Conservation (phyloP, 1,140 invertebrate species). For the Caenorhabditis brenneri region DNA sequence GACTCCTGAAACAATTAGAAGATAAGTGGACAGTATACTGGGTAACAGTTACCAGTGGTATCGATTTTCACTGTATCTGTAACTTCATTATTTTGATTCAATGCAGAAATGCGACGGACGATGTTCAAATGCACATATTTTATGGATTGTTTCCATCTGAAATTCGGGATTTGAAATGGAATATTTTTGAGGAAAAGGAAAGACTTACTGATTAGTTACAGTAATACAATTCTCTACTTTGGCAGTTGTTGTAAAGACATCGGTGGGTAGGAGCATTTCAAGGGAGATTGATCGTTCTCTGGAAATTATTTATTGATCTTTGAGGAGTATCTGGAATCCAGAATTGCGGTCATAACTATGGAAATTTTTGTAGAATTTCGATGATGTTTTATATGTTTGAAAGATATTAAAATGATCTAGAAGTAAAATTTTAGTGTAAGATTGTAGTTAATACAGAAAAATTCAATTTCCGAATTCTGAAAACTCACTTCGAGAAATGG, state of each 20-base stretch:
- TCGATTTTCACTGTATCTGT: slow-evolving; percentile 35
- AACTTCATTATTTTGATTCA: slow-evolving; percentile 30
- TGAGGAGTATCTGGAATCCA: not conserved
- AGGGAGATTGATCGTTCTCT: slow-evolving; percentile 30
- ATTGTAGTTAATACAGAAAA: too few relatives aligned
- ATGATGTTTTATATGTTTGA: too few relatives aligned
- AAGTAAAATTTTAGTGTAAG: too few relatives aligned
- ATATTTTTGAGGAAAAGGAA: too few relatives aligned
- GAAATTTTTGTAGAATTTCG: too few relatives aligned
- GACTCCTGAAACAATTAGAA: too few relatives aligned
- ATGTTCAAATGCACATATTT: slow-evolving; percentile 49
- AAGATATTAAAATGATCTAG: too few relatives aligned
- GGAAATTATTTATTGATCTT: not conserved
- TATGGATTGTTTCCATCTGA: slow-evolving; percentile 50
- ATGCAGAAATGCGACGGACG: slow-evolving; percentile 24
- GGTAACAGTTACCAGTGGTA: slow-evolving; percentile 44
- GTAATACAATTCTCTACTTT: slow-evolving; percentile 26
- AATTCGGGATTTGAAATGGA: not conserved
- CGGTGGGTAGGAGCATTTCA: slow-evolving; percentile 18
- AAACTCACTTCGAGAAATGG: slow-evolving; percentile 32
- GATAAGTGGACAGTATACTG: too few relatives aligned
- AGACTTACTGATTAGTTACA: too few relatives aligned
- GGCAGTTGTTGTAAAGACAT: slow-evolving; percentile 41
- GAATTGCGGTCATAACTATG: too few relatives aligned
- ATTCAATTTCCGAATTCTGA: too few relatives aligned